These are phyloP conservation scores for Pterobdella sp. DNA, from an alignment of 2,888 invertebrate species.

Conservation along the genomic window DNA sequence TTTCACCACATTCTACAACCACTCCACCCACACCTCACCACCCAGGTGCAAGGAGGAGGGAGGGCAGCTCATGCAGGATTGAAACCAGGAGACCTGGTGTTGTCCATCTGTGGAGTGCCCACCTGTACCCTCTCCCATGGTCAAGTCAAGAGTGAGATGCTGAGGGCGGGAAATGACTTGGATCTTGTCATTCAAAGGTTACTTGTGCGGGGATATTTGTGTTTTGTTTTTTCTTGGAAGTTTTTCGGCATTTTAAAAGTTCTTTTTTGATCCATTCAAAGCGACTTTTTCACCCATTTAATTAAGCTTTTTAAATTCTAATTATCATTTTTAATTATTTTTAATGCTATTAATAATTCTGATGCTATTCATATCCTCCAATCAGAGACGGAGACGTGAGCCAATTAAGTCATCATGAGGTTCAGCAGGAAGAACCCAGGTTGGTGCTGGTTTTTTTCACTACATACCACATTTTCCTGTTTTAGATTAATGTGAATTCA, in stretches of 20 bases:
- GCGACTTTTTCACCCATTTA: too few relatives aligned
- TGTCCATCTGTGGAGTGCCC: conserved; percentile 37
- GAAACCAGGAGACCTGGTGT: conserved; percentile 37
- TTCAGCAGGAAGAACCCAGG: neutral
- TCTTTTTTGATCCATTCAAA: neutral
- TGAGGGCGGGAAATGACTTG: conserved; percentile 41
- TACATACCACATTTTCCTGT: too few relatives aligned
- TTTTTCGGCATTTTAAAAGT: neutral
- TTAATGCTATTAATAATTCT: too few relatives aligned
- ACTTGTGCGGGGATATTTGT: conserved; percentile 4
- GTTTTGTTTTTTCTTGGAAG: neutral
- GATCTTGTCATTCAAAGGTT: conserved; percentile 40
- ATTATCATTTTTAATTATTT: too few relatives aligned
- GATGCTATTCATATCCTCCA: too few relatives aligned
- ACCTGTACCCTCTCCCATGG: conserved; percentile 36
- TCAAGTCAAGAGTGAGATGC: conserved; percentile 41
- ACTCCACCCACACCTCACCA: neutral
- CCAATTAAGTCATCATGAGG: neutral
- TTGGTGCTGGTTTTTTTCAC: too few relatives aligned
- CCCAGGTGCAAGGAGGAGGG: conserved; percentile 35
- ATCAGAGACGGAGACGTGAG: neutral
- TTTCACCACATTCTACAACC: too few relatives aligned
- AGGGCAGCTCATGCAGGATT: conserved; percentile 34
- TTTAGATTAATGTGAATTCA: too few relatives aligned
- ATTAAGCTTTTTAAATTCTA: too few relatives aligned